A percentile compares a stretch with the other conserved stretches of the same genome.
phyloP scores from a whole-genome alignment of 2,797 vertebrate genomes.

The Artibeus lituratus region DNA sequence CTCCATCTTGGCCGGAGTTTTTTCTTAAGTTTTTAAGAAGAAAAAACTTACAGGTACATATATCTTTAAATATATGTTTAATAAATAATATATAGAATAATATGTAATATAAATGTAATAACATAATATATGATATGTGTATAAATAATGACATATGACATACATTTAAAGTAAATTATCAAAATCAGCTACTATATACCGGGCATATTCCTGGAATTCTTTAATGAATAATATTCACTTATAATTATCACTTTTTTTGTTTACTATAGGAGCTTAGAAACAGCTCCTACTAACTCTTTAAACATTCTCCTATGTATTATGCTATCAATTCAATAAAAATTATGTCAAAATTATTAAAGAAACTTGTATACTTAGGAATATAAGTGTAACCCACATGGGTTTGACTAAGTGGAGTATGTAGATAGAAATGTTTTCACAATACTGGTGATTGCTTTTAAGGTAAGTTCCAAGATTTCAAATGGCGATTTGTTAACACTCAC shows the following conservation, averaged over 20 bases:
- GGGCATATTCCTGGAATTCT: not conserved
- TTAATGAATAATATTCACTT: not conserved
- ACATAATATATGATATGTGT: not conserved
- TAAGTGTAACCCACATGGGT: not conserved
- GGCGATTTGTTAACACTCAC: not conserved
- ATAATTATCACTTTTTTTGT: not conserved
- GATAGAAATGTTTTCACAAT: not conserved
- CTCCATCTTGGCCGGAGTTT: too few species aligned
- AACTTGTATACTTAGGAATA: not conserved
- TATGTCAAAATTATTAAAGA: not conserved
- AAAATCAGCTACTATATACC: not conserved
- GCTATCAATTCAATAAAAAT: not conserved
- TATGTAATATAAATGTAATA: not conserved
- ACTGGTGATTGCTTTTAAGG: not conserved
- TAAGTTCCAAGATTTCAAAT: not conserved
- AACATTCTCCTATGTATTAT: not conserved
- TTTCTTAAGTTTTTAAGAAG: not conserved
- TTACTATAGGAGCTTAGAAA: not conserved
- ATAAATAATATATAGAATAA: not conserved
- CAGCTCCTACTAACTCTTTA: not conserved
- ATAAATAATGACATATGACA: not conserved
- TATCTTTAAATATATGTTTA: not conserved
- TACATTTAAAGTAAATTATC: not conserved
- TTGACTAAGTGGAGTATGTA: not conserved
- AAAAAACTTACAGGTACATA: not conserved